Conservation (phyloP, 2,113 vertebrate species). For the Marmota flaviventris region DNA sequence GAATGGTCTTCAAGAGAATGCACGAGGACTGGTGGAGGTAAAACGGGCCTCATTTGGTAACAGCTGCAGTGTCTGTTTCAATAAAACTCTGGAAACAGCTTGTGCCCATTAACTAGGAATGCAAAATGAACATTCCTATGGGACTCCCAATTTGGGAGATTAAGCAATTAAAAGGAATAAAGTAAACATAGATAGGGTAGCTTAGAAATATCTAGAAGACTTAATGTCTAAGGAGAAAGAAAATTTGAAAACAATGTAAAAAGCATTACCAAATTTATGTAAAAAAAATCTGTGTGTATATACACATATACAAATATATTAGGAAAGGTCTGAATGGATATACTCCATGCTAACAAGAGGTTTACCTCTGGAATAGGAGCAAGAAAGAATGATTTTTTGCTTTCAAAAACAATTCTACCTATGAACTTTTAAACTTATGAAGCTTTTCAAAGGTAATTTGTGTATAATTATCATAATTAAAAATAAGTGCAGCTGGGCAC, state of each 20-base stretch:
- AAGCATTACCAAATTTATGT: background rate
- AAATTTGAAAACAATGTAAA: background rate
- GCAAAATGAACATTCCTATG: background rate
- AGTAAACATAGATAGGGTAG: background rate
- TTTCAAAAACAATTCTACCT: background rate
- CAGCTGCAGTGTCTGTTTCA: background rate
- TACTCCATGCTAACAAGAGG: background rate
- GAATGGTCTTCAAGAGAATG: no score
- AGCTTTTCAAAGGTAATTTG: background rate
- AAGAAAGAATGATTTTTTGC: background rate
- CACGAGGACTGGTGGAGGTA: background rate
- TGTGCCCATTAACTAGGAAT: background rate
- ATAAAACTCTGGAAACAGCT: slow-evolving; percentile 17
- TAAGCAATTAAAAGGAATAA: slow-evolving; percentile 34
- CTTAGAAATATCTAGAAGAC: slow-evolving; percentile 15
- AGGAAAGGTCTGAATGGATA: background rate
- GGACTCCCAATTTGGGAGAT: background rate
- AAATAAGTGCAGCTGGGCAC: background rate
- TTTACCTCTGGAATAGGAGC: background rate
- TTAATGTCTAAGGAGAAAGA: background rate
- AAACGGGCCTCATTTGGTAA: background rate
- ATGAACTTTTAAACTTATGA: background rate
- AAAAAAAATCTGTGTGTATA: background rate
- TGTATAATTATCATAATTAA: background rate
- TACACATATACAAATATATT: background rate